These are phyloP conservation scores for Acestrorhynchus altus DNA, from an alignment of 2,797 vertebrate species.

Conservation along the genomic window DNA sequence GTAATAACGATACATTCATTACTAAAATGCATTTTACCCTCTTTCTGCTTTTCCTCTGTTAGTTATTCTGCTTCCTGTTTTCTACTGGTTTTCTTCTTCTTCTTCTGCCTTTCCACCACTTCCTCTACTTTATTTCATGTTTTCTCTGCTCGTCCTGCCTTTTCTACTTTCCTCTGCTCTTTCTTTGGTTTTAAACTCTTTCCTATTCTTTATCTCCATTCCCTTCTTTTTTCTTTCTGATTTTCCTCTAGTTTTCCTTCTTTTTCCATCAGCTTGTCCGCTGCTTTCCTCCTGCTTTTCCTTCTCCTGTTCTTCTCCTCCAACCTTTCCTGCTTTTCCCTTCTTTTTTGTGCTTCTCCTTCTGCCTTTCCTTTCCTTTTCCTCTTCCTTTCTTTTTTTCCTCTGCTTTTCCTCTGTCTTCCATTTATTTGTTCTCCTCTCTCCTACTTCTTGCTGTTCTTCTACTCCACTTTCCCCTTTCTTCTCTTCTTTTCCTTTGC, in stretches of 20 bases:
- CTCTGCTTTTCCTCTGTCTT: background rate
- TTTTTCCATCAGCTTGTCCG: background rate
- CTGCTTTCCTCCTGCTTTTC: background rate
- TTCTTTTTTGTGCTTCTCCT: background rate
- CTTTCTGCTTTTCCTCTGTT: background rate
- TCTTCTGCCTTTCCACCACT: background rate
- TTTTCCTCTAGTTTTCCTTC: slow-evolving; percentile 49
- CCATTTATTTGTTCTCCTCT: too few relatives aligned
- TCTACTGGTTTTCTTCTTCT: background rate
- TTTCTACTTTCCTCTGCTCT: background rate
- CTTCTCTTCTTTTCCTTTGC: background rate
- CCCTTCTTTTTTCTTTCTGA: background rate
- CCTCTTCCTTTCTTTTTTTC: background rate
- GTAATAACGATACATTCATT: too few relatives aligned
- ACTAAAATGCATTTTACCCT: background rate
- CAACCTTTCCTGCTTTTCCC: background rate
- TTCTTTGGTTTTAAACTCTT: background rate
- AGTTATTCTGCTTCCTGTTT: background rate
- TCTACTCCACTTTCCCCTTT: too few relatives aligned
- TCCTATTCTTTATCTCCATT: background rate
- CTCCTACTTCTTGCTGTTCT: background rate
- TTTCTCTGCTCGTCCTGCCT: background rate
- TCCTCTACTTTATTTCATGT: background rate
- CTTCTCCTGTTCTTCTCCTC: background rate
- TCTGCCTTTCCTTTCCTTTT: too few relatives aligned